These are phyloP conservation scores for Trogon melanurus DNA, from an alignment of 2,113 vertebrate genomes.

Conservation along the genomic window DNA sequence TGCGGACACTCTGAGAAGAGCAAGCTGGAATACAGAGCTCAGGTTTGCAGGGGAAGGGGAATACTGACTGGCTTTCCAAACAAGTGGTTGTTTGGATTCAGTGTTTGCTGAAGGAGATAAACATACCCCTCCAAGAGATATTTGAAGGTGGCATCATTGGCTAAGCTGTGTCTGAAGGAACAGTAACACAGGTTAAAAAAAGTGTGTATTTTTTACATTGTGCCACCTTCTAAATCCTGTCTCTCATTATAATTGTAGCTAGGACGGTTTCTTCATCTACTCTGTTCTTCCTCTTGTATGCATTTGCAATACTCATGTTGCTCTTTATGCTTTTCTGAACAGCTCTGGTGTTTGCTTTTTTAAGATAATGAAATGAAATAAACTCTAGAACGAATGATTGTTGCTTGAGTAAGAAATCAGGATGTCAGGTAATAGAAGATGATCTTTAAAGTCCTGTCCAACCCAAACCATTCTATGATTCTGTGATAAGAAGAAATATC, in stretches of 20 bases:
- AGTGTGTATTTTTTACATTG: background rate
- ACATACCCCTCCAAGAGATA: background rate
- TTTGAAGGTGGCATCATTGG: background rate
- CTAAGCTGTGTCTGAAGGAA: background rate
- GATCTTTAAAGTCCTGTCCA: no score
- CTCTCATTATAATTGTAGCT: background rate
- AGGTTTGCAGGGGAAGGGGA: background rate
- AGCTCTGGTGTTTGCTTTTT: background rate
- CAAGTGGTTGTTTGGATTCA: background rate
- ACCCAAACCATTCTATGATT: no score
- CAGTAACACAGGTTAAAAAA: background rate
- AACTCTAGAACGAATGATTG: background rate
- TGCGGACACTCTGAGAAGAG: background rate
- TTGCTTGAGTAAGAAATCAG: background rate
- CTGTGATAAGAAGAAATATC: background rate
- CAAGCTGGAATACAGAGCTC: background rate
- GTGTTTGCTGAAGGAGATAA: background rate
- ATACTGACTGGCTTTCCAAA: background rate
- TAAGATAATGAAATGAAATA: background rate
- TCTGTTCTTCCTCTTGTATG: background rate
- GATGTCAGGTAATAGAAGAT: background rate
- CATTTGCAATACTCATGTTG: background rate
- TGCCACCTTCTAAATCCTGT: background rate
- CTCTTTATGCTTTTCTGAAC: background rate
- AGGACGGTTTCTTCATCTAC: background rate